These are phyloP conservation scores for Papilio demoleus DNA, from an alignment of 2,888 invertebrate genomes.

Conservation along the genomic window DNA sequence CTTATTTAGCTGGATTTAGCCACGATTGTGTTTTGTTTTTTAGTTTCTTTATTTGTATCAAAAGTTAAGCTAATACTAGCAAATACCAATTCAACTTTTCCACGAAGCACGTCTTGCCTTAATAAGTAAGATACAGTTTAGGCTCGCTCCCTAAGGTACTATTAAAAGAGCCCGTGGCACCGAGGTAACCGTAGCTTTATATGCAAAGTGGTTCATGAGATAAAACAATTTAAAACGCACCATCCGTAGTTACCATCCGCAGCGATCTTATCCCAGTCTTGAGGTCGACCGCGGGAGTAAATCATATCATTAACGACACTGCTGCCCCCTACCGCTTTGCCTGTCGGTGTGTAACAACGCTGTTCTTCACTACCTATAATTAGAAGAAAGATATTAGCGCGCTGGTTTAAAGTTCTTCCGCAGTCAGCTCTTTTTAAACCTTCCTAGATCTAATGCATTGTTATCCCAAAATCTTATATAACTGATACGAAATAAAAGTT, in stretches of 20 bases:
- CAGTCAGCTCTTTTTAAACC: no score
- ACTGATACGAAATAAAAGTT: no score
- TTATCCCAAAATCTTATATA: no score
- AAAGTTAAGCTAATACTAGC: not conserved
- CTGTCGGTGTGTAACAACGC: slow-evolving; percentile 88
- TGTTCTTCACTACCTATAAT: slow-evolving; percentile 72
- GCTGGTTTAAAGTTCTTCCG: not conserved
- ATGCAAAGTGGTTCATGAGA: slow-evolving; percentile 38
- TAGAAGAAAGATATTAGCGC: not conserved
- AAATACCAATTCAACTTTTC: slow-evolving; percentile 37
- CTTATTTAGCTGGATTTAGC: not conserved
- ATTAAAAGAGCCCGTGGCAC: slow-evolving; percentile 28
- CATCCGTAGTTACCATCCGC: slow-evolving; percentile 88
- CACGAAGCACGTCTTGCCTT: slow-evolving; percentile 31
- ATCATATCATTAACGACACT: slow-evolving; percentile 91
- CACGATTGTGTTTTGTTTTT: not conserved
- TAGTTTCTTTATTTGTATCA: slow-evolving; percentile 26
- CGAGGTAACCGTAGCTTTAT: slow-evolving; percentile 15
- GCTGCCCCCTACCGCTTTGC: slow-evolving; percentile 92
- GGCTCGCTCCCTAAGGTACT: slow-evolving; percentile 26
- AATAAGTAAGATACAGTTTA: slow-evolving; percentile 39
- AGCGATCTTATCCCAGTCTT: slow-evolving; percentile 89
- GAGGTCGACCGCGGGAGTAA: slow-evolving; percentile 85
- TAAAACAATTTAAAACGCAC: slow-evolving; percentile 60
- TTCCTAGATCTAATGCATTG: no score